These are phyloP conservation scores for Rhegmatorhina hoffmannsi DNA, from an alignment of 2,113 vertebrate genomes.

Conservation along the genomic window DNA sequence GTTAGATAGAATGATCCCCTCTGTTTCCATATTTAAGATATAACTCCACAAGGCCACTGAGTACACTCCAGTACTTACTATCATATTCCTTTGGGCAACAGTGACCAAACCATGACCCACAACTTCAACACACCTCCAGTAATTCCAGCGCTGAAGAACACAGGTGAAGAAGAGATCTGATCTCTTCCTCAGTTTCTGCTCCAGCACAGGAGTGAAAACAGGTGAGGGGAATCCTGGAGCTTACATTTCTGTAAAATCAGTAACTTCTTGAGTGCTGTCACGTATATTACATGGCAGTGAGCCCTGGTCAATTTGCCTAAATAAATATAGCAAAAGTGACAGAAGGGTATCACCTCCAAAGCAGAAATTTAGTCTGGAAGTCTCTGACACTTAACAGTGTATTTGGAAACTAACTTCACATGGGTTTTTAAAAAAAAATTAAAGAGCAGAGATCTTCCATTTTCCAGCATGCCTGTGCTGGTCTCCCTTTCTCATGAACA, in stretches of 20 bases:
- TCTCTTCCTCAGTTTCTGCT: not conserved
- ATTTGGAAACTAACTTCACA: not conserved
- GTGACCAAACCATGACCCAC: not conserved
- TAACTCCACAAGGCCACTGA: not conserved
- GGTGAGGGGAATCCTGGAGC: not conserved
- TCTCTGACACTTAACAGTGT: not conserved
- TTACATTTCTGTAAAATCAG: not conserved
- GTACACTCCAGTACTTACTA: not conserved
- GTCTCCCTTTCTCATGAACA: not conserved
- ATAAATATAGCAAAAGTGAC: not conserved
- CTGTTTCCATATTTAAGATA: not conserved
- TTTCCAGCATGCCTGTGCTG: not conserved
- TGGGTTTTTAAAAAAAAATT: not conserved
- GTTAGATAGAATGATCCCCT: not conserved
- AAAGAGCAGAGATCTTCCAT: not conserved
- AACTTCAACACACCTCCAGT: not conserved
- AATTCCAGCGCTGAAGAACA: not conserved
- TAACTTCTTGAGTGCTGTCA: not conserved
- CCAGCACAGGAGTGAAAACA: not conserved
- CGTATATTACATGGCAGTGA: not conserved
- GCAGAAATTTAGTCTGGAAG: not conserved
- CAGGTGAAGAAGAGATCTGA: not conserved
- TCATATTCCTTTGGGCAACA: not conserved
- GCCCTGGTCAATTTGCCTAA: not conserved
- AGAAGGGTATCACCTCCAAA: not conserved